These are phyloP conservation scores for Phalanger gymnotis DNA, from an alignment of 2,797 vertebrate species.

Conservation along the genomic window DNA sequence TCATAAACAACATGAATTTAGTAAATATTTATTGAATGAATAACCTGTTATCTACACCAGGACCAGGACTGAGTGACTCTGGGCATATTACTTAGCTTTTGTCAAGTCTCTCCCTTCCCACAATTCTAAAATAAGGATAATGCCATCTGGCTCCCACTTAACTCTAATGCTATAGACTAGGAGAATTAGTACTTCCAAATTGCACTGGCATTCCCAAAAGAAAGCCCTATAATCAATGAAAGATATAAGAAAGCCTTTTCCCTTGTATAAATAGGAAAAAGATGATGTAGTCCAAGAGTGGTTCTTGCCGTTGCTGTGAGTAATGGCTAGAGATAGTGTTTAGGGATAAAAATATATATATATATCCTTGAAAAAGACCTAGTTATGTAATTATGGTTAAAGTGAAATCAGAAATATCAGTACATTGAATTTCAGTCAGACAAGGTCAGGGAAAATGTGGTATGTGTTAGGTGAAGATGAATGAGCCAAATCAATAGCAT, in stretches of 20 bases:
- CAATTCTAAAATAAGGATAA: neutral
- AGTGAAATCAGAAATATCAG: constrained; percentile 75
- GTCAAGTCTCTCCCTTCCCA: neutral
- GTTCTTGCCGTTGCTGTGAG: constrained; percentile 11
- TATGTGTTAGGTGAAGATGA: constrained; percentile 71
- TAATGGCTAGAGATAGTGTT: neutral
- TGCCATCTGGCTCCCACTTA: neutral
- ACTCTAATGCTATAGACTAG: neutral
- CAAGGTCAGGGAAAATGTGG: constrained; percentile 64
- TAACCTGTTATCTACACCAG: neutral
- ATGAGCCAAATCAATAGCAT: constrained; percentile 77
- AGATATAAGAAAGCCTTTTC: neutral
- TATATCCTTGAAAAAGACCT: neutral
- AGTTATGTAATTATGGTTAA: constrained; percentile 70
- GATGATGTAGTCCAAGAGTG: neutral
- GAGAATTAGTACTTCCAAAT: neutral
- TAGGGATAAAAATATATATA: neutral
- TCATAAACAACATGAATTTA: neutral
- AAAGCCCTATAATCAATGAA: neutral
- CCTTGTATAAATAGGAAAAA: neutral
- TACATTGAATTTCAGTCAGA: constrained; percentile 66
- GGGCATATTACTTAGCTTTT: neutral
- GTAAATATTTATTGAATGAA: neutral
- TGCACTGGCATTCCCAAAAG: neutral
- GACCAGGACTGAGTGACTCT: neutral